Evolutionary conservation across 2,113 vertebrate species (phyloP), one percentile per base, ranked within the genome.

Genomic region (Cochlearius cochlearius): DNA sequence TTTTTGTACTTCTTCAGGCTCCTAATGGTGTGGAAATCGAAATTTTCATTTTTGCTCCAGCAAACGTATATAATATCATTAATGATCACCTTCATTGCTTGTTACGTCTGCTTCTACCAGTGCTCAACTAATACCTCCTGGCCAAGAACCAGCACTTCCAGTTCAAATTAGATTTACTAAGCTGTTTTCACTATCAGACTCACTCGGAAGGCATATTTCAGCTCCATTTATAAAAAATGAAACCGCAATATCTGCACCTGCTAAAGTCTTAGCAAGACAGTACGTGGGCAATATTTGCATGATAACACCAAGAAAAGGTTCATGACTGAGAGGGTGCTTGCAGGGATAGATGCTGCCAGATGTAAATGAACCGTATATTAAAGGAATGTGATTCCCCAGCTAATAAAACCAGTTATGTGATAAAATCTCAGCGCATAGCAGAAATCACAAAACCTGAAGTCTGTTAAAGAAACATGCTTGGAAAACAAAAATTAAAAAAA

Each of bases 1-100:
- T 71, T 94, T 92, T 90, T 91, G 80, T 90, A 91, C 75, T 92
- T 91, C 86, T 94, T 86, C 58, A 75, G 87, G 34, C 41, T 92
- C 45, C 80, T 97, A 95, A 95, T 96, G 82, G 68, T 1, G 11
- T 91, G 89, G 86, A 97, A 96, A 97, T 75, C 3, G 56, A 96
- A 81, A 97, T 69, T 94, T 94, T 94, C 74, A 34, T 64, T 96
- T 95, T 88, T 88, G 53, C 86, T 94, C 58, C 64, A 84, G 88
- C 72, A 86, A 91, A 85, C 4, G 3, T 62, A 55, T 78, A 90
- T 79, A 93, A 52, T 55, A 89, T 72, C 79, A 56, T 85, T 95
- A 95, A 85, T 38, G 86, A 93, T 92, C 79, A 89, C 64, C 68
- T 94, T 91, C 86, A 87, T 29, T 91, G 82, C 82, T 86, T 76